A percentile compares a stretch with the other conserved stretches of the same genome.
Evolutionary conservation across 2,888 invertebrate species (phyloP).

Genomic region (Machimus atricapillus): DNA sequence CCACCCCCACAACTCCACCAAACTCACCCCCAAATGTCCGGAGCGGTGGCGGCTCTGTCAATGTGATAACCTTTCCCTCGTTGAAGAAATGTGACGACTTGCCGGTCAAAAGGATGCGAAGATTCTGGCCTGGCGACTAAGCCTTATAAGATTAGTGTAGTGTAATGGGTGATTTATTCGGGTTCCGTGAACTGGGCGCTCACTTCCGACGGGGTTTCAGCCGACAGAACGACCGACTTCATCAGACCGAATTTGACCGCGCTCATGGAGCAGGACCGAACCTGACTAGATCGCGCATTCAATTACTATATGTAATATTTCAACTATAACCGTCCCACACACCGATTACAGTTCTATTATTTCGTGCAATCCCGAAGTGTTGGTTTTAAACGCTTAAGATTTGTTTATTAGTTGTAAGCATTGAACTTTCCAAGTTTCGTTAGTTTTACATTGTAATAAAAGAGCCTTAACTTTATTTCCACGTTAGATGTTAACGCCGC

Average conservation of each 20-base stretch:
- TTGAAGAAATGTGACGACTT: not conserved
- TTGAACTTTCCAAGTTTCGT: not conserved
- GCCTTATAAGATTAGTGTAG: slow-evolving; percentile 17
- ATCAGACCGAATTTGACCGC: not conserved
- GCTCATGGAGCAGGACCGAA: not conserved
- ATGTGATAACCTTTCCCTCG: slow-evolving; percentile 57
- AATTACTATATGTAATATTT: slow-evolving; percentile 5
- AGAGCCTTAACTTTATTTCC: slow-evolving; percentile 4
- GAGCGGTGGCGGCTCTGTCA: slow-evolving; percentile 55
- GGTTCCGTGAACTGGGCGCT: not conserved
- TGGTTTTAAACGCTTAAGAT: not conserved
- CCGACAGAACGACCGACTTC: not conserved
- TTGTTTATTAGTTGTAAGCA: slow-evolving; percentile 10
- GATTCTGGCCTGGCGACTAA: not conserved
- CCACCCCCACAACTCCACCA: slow-evolving; percentile 56
- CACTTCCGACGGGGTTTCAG: not conserved
- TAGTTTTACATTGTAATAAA: not conserved
- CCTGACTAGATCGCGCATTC: not conserved
- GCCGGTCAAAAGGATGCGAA: not conserved
- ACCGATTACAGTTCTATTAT: not conserved
- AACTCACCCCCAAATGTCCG: slow-evolving; percentile 55
- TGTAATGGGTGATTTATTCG: not conserved
- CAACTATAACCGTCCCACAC: slow-evolving; percentile 6
- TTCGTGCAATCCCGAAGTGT: slow-evolving; percentile 20
- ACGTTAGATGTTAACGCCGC: not conserved